A percentile compares a stretch with the other conserved stretches of the same genome.
Evolutionary conservation across 2,113 vertebrate species (phyloP).

Genomic region (Alligator mississippiensis): DNA sequence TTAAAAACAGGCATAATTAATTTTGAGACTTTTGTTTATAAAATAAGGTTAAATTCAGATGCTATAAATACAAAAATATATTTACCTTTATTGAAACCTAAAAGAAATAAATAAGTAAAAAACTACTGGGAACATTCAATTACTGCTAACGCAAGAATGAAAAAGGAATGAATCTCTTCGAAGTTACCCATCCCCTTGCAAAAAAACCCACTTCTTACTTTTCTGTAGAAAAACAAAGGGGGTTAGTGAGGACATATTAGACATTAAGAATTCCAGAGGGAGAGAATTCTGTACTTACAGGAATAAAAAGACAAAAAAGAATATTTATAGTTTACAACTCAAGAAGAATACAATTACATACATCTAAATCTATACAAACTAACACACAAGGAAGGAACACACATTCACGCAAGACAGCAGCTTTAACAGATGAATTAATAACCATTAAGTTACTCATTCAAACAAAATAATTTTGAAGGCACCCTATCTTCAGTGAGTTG

Average conservation of each 20-base stretch:
- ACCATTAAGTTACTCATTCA: neutral
- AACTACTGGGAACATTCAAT: neutral
- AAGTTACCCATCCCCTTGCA: neutral
- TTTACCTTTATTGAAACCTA: too few relatives aligned
- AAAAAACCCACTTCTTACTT: neutral
- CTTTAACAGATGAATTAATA: neutral
- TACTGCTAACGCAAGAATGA: neutral
- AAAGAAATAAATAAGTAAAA: neutral
- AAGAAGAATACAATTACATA: conserved; percentile 73
- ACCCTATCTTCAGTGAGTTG: neutral
- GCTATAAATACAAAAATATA: neutral
- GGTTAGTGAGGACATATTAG: neutral
- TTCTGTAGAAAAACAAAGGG: too few relatives aligned
- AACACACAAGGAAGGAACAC: conserved; percentile 43
- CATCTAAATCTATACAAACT: conserved; percentile 83
- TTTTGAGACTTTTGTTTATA: neutral
- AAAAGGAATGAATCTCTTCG: neutral
- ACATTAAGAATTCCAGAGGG: neutral
- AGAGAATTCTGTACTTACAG: neutral
- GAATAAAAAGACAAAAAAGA: neutral
- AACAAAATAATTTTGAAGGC: neutral
- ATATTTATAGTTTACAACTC: conserved; percentile 69
- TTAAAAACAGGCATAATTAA: neutral
- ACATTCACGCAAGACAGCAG: neutral
- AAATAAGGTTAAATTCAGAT: neutral